These are phyloP conservation scores for Taphrorychus bicolor DNA, from an alignment of 2,888 invertebrate species.

Conservation along the genomic window DNA sequence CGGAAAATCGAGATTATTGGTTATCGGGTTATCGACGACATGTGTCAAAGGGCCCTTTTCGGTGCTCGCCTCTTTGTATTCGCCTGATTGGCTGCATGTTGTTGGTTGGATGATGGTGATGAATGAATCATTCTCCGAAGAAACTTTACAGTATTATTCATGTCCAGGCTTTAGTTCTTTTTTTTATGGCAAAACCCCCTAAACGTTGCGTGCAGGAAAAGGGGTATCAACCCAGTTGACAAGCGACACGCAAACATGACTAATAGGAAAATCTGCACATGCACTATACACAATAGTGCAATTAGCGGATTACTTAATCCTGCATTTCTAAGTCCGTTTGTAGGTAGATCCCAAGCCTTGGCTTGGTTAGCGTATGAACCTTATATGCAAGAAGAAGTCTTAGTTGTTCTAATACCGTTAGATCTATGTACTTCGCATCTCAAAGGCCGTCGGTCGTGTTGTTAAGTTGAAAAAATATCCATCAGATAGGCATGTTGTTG, in stretches of 20 bases:
- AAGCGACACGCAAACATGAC: neutral
- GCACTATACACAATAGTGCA: neutral
- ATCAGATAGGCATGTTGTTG: constrained; percentile 1
- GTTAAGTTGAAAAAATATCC: neutral
- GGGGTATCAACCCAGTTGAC: neutral
- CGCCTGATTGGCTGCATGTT: too few relatives aligned
- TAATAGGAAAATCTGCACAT: neutral
- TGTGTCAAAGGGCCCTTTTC: neutral
- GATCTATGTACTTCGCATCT: too few relatives aligned
- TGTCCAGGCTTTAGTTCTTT: neutral
- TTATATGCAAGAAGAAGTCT: neutral
- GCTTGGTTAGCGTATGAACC: neutral
- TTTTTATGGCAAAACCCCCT: neutral
- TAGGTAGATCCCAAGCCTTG: neutral
- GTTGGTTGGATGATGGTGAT: too few relatives aligned
- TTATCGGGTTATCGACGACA: constrained; percentile 5
- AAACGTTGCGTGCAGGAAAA: neutral
- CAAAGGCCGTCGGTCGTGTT: neutral
- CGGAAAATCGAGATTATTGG: constrained; percentile 3
- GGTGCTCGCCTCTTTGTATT: neutral
- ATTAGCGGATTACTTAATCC: neutral
- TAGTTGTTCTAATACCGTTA: neutral
- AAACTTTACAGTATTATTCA: too few relatives aligned
- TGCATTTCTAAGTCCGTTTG: neutral
- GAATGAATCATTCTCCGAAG: too few relatives aligned